A percentile compares a stretch with the other conserved stretches of the same genome.
These are phyloP conservation scores for Pachydiplax longipennis DNA, from an alignment of 2,888 invertebrate genomes.

Conservation along the genomic window DNA sequence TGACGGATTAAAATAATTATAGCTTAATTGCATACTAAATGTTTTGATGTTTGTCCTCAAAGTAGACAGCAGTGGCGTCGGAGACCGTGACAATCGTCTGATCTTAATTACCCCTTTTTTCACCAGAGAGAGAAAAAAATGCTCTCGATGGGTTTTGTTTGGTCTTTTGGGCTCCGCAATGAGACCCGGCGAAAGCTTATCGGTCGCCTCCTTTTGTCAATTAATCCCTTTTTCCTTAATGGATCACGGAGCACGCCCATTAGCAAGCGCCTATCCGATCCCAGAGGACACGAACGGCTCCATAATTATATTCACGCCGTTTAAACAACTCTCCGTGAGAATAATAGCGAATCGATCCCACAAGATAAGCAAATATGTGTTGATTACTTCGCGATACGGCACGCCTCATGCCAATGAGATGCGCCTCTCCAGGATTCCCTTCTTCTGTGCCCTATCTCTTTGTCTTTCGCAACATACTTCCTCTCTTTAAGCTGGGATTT, in stretches of 20 bases:
- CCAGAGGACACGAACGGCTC: constrained; percentile 20
- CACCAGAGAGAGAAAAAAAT: no score
- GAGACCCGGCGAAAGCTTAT: not conserved
- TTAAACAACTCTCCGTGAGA: not conserved
- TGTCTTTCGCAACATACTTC: not conserved
- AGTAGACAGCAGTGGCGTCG: no score
- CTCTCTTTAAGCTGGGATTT: no score
- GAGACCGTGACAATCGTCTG: no score
- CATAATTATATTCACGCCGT: constrained; percentile 38
- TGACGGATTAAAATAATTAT: no score
- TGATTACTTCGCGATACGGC: not conserved
- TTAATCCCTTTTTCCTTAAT: constrained; percentile 26
- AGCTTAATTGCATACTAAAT: no score
- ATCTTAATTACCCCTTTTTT: no score
- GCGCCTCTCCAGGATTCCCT: not conserved
- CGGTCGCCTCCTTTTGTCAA: constrained; percentile 12
- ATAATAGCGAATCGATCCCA: constrained; percentile 6
- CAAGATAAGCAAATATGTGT: constrained; percentile 16
- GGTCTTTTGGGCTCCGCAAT: no score
- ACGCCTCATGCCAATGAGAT: constrained; percentile 28
- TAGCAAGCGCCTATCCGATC: constrained; percentile 17
- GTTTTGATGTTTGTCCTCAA: no score
- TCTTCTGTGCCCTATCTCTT: not conserved
- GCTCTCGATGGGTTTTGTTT: no score
- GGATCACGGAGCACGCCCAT: constrained; percentile 33